Percentiles rank a stretch among this genome's conserved stretches.
phyloP scores from a whole-genome alignment of 1,140 invertebrate species.

The Coenobita brevimanus region DNA sequence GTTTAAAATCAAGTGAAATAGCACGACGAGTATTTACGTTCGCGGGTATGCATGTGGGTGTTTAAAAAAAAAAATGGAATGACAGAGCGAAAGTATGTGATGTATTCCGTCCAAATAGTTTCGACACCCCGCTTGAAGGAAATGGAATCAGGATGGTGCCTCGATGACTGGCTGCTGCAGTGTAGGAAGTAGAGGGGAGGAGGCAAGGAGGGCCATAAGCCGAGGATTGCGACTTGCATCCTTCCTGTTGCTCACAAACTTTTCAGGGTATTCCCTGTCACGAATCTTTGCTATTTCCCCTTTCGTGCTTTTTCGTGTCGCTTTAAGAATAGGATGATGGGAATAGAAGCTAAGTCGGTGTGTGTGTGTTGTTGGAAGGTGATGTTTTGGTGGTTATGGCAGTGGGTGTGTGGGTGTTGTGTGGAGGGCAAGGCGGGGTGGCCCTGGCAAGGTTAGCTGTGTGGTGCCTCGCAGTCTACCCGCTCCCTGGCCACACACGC shows the following conservation, averaged over 20 bases:
- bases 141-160: no score
- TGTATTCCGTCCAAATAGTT: no score
- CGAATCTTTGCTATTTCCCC: constrained; percentile 42
- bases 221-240: constrained; percentile 34
- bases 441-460: constrained; percentile 62
- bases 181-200: background rate
- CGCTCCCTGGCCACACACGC: constrained; percentile 32
- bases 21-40: no score
- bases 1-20: no score
- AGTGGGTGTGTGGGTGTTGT: background rate
- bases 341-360: background rate
- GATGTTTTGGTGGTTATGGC: no score
- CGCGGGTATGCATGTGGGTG: no score
- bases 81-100: no score
- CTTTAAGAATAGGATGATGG: background rate
- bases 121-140: no score
- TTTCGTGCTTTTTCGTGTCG: background rate
- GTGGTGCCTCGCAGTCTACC: constrained; percentile 65
- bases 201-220: background rate
- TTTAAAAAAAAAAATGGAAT: no score
- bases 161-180: background rate
- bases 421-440: constrained; percentile 29
- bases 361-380: no score
- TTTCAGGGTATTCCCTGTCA: constrained; percentile 41
- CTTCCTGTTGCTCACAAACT: constrained; percentile 41